These are phyloP conservation scores for Tenthredo distinguenda DNA, from an alignment of 2,888 invertebrate species.

Conservation along the genomic window DNA sequence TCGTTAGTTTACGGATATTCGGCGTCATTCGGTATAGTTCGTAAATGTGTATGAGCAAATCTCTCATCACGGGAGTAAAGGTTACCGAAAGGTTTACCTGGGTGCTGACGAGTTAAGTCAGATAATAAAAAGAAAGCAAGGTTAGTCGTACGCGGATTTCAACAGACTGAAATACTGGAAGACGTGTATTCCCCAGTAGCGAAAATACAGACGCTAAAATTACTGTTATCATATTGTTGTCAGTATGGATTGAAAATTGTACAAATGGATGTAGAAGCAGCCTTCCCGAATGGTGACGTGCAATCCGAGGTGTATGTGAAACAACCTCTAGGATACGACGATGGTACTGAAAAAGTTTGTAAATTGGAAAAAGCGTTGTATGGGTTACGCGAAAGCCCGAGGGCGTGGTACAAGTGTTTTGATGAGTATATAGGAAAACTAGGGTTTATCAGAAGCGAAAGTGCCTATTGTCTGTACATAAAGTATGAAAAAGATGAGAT, in stretches of 20 bases:
- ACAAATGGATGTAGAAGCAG: slow-evolving; percentile 59
- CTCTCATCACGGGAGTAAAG: no score
- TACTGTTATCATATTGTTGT: slow-evolving; percentile 53
- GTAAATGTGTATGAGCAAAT: no score
- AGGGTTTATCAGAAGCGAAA: slow-evolving; percentile 50
- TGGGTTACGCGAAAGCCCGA: slow-evolving; percentile 53
- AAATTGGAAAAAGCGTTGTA: slow-evolving; percentile 53
- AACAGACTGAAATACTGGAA: slow-evolving; percentile 46
- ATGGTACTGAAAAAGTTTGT: slow-evolving; percentile 52
- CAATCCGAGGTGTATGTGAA: slow-evolving; percentile 58
- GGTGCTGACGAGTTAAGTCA: no score
- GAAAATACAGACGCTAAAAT: slow-evolving; percentile 49
- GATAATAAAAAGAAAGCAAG: slow-evolving; percentile 43
- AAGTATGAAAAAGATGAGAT: neutral
- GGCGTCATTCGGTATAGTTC: no score
- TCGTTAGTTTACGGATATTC: no score
- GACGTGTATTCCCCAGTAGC: slow-evolving; percentile 51
- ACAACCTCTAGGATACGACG: slow-evolving; percentile 57
- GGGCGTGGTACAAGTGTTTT: slow-evolving; percentile 55
- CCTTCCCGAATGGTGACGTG: slow-evolving; percentile 58
- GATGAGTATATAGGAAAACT: slow-evolving; percentile 47
- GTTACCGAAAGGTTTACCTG: no score
- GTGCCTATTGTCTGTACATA: slow-evolving; percentile 56
- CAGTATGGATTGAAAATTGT: slow-evolving; percentile 54
- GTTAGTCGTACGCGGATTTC: slow-evolving; percentile 43